A percentile compares a stretch with the other conserved stretches of the same genome.
Evolutionary conservation across 2,113 vertebrate species (phyloP).

Genomic region (Ibidorhyncha struthersii): DNA sequence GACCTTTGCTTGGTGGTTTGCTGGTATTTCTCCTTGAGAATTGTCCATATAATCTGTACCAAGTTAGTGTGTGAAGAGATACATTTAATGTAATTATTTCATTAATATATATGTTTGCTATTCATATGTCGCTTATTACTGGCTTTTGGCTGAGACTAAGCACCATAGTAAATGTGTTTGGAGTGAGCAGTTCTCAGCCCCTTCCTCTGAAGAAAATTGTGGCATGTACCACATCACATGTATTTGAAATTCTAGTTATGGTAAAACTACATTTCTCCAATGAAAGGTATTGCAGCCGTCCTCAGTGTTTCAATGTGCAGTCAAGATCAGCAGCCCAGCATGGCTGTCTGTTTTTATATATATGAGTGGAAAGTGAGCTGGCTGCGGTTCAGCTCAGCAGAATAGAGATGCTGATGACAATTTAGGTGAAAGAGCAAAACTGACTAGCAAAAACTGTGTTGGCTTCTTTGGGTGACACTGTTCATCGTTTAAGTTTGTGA

Average conservation of each 20-base stretch:
- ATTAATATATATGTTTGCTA: neutral
- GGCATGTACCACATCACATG: neutral
- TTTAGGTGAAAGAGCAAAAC: neutral
- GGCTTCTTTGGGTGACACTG: neutral
- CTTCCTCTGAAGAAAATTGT: neutral
- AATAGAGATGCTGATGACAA: neutral
- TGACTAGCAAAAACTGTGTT: neutral
- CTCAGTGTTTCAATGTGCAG: neutral
- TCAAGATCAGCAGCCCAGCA: neutral
- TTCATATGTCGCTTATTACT: neutral
- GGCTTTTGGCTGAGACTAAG: neutral
- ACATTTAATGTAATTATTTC: neutral
- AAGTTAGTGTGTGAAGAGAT: neutral
- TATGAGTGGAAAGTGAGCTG: neutral
- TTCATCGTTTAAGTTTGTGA: neutral
- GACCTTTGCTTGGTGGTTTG: neutral
- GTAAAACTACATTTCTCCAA: neutral
- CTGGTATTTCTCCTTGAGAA: neutral
- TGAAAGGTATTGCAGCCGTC: fast-evolving
- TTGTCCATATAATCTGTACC: neutral
- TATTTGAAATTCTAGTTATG: neutral
- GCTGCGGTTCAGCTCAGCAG: neutral
- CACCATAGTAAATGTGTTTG: neutral
- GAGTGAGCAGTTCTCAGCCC: neutral
- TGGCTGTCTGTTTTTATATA: neutral